Conservation (phyloP, 2,888 invertebrate species). For the Apamea monoglypha region DNA sequence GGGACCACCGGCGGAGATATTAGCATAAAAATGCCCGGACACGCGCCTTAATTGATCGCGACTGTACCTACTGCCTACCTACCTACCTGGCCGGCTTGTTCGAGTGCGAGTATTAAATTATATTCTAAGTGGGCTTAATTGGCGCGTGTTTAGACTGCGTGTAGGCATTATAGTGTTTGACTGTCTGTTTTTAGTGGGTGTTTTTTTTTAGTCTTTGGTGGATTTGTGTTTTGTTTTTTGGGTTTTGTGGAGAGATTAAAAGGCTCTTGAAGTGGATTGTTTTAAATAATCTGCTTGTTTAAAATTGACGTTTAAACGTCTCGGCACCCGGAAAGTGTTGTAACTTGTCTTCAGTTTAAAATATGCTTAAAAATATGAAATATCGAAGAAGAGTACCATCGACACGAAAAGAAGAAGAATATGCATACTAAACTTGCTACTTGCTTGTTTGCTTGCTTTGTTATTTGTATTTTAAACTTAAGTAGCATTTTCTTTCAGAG, state of each 20-base stretch:
- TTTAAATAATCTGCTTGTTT: not conserved
- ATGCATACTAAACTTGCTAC: no score
- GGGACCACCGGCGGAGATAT: slow-evolving; percentile 72
- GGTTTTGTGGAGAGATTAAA: not conserved
- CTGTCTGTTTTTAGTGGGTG: slow-evolving; percentile 9
- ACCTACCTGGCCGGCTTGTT: slow-evolving; percentile 31
- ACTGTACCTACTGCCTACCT: slow-evolving; percentile 59
- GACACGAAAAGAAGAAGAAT: no score
- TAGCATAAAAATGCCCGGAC: slow-evolving; percentile 87
- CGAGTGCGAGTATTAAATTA: slow-evolving; percentile 61
- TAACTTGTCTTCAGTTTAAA: not conserved
- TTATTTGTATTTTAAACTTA: no score
- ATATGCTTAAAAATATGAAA: no score
- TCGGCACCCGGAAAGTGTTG: not conserved
- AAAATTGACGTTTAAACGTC: not conserved
- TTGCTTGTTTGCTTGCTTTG: no score
- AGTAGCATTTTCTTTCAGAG: not conserved
- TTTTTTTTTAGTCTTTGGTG: slow-evolving; percentile 23
- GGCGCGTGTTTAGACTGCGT: slow-evolving; percentile 60
- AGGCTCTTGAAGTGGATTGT: not conserved
- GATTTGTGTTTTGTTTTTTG: slow-evolving; percentile 1
- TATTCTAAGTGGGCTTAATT: slow-evolving; percentile 64
- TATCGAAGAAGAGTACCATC: no score
- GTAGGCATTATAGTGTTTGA: slow-evolving; percentile 54
- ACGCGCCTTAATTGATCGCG: slow-evolving; percentile 85